Evolutionary conservation across 2,888 invertebrate genomes (phyloP).

Genomic region (Lymantria dispar): DNA sequence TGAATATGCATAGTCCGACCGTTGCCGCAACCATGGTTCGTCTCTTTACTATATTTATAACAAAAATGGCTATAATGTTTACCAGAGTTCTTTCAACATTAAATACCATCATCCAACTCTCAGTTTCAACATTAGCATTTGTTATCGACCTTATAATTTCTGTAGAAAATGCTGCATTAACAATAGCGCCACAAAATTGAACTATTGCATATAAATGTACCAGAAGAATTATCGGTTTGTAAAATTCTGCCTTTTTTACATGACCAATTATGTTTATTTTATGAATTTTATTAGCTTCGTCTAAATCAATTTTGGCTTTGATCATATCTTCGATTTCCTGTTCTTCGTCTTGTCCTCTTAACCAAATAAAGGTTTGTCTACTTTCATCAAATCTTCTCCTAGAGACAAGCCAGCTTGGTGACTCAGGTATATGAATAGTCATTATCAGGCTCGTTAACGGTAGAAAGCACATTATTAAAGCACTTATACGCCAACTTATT

Average conservation of each 20-base stretch:
- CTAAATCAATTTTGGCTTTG: conserved; percentile 34
- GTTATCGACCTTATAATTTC: background rate
- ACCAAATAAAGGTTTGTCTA: conserved; percentile 73
- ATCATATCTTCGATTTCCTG: conserved; percentile 59
- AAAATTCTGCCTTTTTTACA: conserved; percentile 60
- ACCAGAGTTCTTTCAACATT: conserved; percentile 69
- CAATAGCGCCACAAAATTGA: background rate
- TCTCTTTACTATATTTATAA: conserved; percentile 66
- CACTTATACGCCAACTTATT: background rate
- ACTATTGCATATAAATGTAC: conserved; percentile 69
- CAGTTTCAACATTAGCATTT: background rate
- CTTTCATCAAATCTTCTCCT: conserved; percentile 77
- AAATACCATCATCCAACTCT: background rate
- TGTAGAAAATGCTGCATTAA: background rate
- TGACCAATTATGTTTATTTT: background rate
- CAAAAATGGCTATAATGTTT: conserved; percentile 75
- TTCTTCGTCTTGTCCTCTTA: conserved; percentile 71
- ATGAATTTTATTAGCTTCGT: background rate
- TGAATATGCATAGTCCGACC: background rate
- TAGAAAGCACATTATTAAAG: background rate
- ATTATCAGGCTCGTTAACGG: background rate
- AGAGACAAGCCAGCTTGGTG: conserved; percentile 83
- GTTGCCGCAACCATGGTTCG: background rate
- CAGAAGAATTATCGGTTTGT: conserved; percentile 76
- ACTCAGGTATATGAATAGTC: conserved; percentile 78